Base-by-base conservation (phyloP, 2,113 vertebrate species). In the Gallinago jamesoni region DNA sequence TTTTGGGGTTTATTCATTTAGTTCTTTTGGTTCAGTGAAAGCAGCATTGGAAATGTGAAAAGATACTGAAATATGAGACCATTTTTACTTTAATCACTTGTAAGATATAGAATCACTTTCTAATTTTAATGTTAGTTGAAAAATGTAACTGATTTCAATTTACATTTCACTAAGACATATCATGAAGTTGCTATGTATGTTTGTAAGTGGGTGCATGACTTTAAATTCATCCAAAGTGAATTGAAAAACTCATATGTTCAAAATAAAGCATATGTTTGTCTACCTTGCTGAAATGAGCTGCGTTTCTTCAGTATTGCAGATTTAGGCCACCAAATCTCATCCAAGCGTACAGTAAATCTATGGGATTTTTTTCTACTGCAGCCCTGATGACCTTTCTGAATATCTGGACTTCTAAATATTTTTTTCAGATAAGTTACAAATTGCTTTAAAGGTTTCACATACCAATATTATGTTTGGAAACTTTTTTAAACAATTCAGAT, bases 11-110 rank as follows among this genome's bases (percentile, higher is more conserved):
- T 94, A 81, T 94, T 88, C 10, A 59, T 68, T 39, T 92, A 68
- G 37, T 53, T 73, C 31, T 85, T 88, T 92, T 74, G 55, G 84
- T 94, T 89, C 79, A 84, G 39, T 87, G 62, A 86, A 83, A 91
- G 39, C 60, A 35, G 47, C 43, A 64, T 15, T 72, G 37, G 25
- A 72, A 93, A 57, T 35, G 68, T 52, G 39, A 75, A 88, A 80
- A 81, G 21, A 15, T 81, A 82, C 31, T 15, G 56, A 90, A 90
- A 82, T 39, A 22, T 84, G 33, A 87, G 24, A n/a, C 43, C 20
- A 22, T 43, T 72, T 94, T 94, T 74, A 78, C 22, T 92, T 78
- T 56, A 56, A 75, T 66, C 4, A 8, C 18, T 86, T 68, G 20
- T 4, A 80, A 41, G 48, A n/a, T 22, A 53, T 6, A 35, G 19